Conservation (phyloP, 30 jellyfish, hydroid and myxozoan genomes). For the Mastigias papua region DNA sequence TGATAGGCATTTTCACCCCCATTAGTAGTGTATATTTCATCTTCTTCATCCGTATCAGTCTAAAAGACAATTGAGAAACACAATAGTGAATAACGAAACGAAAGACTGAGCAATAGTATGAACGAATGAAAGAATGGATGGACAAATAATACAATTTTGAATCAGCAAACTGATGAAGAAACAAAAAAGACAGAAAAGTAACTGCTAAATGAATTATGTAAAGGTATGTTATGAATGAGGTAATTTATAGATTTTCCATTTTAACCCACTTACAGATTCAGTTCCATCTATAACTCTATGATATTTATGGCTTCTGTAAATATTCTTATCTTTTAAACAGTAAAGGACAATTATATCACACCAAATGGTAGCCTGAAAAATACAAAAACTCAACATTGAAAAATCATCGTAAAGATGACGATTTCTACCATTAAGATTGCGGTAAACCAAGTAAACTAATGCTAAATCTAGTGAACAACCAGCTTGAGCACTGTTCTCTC, state of each 20-base stretch:
- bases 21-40: background rate
- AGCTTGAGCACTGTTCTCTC: too few relatives aligned
- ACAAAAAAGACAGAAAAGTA: background rate
- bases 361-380: conserved; percentile 83
- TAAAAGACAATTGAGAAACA: too few relatives aligned
- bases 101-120: background rate
- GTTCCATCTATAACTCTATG: conserved; percentile 67
- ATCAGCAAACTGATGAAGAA: background rate
- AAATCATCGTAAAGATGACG: too few relatives aligned
- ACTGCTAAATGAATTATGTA: background rate
- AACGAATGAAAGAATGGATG: background rate
- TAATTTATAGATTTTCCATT: background rate
- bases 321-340: conserved; percentile 60
- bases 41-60: background rate
- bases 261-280: conserved; percentile 10
- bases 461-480: too few relatives aligned
- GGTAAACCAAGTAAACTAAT: too few relatives aligned
- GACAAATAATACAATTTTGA: background rate
- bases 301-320: conserved; percentile 77
- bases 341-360: conserved; percentile 84
- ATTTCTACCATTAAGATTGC: too few relatives aligned
- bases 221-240: background rate
- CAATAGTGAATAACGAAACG: background rate
- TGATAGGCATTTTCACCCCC: background rate
- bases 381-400: conserved; percentile 50